Evolutionary conservation across 2,113 vertebrate genomes (phyloP).

Genomic region (Toxostoma redivivum): DNA sequence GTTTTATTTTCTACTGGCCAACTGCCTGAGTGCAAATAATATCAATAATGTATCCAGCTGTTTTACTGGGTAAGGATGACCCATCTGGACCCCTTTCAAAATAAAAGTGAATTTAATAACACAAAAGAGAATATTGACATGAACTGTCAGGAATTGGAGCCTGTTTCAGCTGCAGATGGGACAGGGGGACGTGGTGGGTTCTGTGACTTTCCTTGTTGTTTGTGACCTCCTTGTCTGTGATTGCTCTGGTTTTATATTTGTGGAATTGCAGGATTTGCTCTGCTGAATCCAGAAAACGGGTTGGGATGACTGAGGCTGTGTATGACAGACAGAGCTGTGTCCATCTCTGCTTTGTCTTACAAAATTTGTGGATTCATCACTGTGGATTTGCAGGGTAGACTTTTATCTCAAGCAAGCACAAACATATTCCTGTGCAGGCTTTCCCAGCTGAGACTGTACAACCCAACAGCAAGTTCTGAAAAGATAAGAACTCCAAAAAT

Average conservation of each 20-base stretch:
- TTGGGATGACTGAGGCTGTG: neutral
- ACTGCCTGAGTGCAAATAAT: neutral
- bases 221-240: rapidly evolving
- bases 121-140: neutral
- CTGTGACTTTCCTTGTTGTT: neutral
- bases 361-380: neutral
- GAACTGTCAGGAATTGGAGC: neutral
- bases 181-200: rapidly evolving
- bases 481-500: neutral
- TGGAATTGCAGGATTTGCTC: neutral
- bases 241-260: neutral
- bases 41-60: neutral
- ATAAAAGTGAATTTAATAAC: neutral
- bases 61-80: neutral
- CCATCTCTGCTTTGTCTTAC: neutral
- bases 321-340: neutral
- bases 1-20: neutral
- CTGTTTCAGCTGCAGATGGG: neutral
- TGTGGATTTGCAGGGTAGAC: neutral
- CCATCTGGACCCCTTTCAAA: neutral
- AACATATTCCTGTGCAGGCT: neutral
- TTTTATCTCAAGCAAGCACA: neutral
- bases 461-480: neutral
- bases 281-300: neutral
- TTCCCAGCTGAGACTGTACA: neutral